Conservation (phyloP, 2,888 invertebrate species). For the Tholera decimalis region DNA sequence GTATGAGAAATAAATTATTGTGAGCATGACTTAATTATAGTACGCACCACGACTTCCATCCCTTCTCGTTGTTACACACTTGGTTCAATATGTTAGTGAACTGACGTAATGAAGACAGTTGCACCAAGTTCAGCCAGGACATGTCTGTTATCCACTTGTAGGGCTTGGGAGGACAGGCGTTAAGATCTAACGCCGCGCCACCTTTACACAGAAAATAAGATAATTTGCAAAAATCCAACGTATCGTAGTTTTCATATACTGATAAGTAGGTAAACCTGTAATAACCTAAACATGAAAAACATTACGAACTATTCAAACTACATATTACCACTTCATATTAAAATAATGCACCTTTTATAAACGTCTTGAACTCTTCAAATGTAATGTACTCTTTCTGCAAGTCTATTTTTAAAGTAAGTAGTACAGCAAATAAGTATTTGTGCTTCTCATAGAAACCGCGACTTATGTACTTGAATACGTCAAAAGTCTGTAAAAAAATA, state of each 20-base stretch:
- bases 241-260: too few relatives aligned
- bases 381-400: conserved; percentile 93
- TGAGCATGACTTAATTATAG: too few relatives aligned
- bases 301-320: too few relatives aligned
- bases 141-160: conserved; percentile 96
- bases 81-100: conserved; percentile 93
- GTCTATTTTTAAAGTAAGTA: conserved; percentile 96
- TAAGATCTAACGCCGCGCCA: conserved; percentile 96
- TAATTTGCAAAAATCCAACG: not conserved
- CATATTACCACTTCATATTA: too few relatives aligned
- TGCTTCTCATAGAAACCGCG: conserved; percentile 96
- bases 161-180: conserved; percentile 95
- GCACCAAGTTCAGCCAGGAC: conserved; percentile 97
- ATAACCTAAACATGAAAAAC: not conserved
- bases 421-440: conserved; percentile 95
- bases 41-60: conserved; percentile 93
- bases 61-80: conserved; percentile 92
- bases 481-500: conserved; percentile 90
- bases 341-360: conserved; percentile 92
- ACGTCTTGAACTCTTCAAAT: conserved; percentile 95
- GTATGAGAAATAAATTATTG: too few relatives aligned
- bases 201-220: conserved; percentile 79
- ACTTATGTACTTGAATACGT: conserved; percentile 95
- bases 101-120: conserved; percentile 93
- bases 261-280: not conserved